phyloP scores from a whole-genome alignment of 1,140 invertebrate species.

The Ectropis grisescens region DNA sequence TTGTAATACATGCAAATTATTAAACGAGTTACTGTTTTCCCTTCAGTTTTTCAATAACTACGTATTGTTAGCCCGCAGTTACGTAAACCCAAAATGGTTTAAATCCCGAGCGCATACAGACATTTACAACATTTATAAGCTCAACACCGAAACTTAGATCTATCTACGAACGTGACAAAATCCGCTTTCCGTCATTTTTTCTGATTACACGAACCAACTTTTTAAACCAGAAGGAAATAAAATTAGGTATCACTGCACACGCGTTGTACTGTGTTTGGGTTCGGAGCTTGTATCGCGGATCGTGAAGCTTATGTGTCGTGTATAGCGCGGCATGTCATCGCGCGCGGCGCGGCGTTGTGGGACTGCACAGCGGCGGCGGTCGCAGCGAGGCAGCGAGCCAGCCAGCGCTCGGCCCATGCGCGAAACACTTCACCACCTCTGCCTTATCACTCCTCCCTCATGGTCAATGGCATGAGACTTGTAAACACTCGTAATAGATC shows the following conservation, averaged over 20 bases:
- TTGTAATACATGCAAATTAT: no score
- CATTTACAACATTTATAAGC: conserved; percentile 45
- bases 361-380: conserved; percentile 26
- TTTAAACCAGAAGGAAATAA: conserved; percentile 14
- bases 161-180: conserved; percentile 51
- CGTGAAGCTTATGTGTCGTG: conserved; percentile 18
- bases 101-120: conserved; percentile 7
- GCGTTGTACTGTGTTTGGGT: conserved; percentile 10
- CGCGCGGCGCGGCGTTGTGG: conserved; percentile 30
- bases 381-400: conserved; percentile 4
- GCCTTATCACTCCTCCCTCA: background rate
- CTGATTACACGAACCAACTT: no score
- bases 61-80: conserved; percentile 16
- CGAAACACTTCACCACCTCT: conserved; percentile 26
- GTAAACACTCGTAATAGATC: no score
- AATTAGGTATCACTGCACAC: conserved; percentile 20
- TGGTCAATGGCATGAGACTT: no score
- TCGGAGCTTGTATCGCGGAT: conserved; percentile 12
- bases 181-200: conserved; percentile 42
- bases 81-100: no score
- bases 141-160: conserved; percentile 44
- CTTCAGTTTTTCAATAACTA: background rate
- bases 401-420: conserved; percentile 36
- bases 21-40: no score
- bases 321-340: conserved; percentile 37